Conservation (phyloP, 1,140 invertebrate species). For the Caligus rogercresseyi region DNA sequence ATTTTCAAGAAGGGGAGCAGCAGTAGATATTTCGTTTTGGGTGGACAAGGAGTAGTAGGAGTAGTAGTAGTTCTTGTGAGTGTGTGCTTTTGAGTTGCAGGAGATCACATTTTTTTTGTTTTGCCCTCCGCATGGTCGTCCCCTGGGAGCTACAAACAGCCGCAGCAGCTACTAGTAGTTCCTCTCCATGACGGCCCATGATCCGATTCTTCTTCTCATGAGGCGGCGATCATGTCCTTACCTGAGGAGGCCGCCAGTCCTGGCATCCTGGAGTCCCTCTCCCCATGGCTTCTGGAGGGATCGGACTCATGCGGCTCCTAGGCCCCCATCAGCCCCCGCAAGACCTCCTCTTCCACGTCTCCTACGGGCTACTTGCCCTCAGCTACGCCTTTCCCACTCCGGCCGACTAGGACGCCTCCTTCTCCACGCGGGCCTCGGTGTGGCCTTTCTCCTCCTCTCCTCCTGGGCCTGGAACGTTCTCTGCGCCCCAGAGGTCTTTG, state of each 20-base stretch:
- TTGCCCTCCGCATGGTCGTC: no score
- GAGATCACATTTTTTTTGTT: no score
- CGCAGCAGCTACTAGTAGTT: no score
- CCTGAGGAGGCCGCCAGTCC: background rate
- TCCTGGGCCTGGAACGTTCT: conserved; percentile 76
- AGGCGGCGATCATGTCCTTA: background rate
- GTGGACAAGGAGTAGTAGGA: no score
- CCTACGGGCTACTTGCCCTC: background rate
- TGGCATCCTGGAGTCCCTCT: background rate
- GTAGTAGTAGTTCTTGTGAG: no score
- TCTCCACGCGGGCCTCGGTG: conserved; percentile 21
- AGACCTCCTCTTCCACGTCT: background rate
- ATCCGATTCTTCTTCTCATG: background rate
- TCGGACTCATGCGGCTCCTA: background rate
- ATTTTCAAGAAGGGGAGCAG: no score
- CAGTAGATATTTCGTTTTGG: no score
- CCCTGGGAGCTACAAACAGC: no score
- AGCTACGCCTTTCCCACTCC: background rate
- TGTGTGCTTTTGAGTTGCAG: no score
- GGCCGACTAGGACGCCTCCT: background rate
- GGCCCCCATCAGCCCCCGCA: background rate
- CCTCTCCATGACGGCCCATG: no score
- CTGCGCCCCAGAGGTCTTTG: conserved; percentile 69
- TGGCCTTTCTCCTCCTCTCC: conserved; percentile 60
- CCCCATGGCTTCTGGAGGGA: background rate